Percentiles rank a stretch among this genome's conserved stretches.
Conservation (phyloP, 2,797 vertebrate species). For the Thaleichthys pacificus region DNA sequence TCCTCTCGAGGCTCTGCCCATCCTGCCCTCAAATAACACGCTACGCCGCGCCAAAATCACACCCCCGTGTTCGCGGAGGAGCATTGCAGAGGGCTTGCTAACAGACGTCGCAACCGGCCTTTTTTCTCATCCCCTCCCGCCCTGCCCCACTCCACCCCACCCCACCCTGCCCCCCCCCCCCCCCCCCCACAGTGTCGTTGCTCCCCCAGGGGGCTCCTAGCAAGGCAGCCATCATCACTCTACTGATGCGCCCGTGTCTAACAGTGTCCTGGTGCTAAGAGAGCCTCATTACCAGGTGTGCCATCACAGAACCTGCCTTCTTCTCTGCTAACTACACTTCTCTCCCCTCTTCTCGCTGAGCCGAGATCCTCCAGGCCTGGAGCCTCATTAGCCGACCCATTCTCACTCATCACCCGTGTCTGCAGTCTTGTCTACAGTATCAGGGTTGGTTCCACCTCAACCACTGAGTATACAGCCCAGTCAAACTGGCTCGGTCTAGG, state of each 20-base stretch:
- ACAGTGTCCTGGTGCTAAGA: slow-evolving; percentile 38
- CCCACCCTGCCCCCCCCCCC: neutral
- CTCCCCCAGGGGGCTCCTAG: slow-evolving; percentile 29
- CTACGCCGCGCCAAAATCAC: neutral
- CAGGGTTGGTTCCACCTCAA: neutral
- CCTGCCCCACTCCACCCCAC: too few species aligned
- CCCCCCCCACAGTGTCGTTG: slow-evolving; percentile 6
- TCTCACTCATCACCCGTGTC: neutral
- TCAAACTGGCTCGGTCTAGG: neutral
- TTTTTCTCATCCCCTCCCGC: neutral
- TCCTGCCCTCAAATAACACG: neutral
- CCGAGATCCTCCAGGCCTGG: neutral
- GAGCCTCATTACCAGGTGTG: neutral
- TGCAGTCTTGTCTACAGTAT: neutral
- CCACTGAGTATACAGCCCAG: neutral
- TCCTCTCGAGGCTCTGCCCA: neutral
- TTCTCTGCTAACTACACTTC: neutral
- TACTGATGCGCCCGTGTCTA: slow-evolving; percentile 59
- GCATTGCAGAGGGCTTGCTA: neutral
- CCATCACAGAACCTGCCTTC: neutral
- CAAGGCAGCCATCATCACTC: slow-evolving; percentile 56
- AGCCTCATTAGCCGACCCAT: neutral
- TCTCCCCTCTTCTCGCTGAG: neutral
- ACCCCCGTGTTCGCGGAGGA: neutral
- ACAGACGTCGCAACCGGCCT: neutral